A percentile compares a stretch with the other conserved stretches of the same genome.
Evolutionary conservation across 2,113 vertebrate species (phyloP).

Genomic region (Pangasianodon hypophthalmus): DNA sequence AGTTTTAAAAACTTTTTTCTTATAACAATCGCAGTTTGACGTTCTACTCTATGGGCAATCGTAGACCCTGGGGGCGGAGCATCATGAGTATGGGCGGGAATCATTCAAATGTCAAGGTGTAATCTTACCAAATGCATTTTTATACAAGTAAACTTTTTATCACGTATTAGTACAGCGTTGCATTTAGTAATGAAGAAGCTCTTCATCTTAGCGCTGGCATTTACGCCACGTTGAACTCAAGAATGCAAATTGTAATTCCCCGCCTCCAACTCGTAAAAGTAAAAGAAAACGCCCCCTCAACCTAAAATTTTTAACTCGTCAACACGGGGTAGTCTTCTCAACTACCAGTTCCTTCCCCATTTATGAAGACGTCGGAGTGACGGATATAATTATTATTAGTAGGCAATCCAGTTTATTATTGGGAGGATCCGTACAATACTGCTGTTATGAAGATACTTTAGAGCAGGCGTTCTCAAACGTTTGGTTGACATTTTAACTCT

Average conservation of each 20-base stretch:
- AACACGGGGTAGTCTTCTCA: neutral
- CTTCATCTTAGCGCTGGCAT: neutral
- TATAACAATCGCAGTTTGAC: neutral
- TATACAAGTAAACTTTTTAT: neutral
- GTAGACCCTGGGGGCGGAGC: neutral
- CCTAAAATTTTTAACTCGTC: neutral
- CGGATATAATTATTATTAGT: neutral
- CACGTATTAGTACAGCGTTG: neutral
- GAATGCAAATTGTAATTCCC: neutral
- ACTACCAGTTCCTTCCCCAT: neutral
- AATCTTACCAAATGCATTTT: neutral
- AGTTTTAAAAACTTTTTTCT: neutral
- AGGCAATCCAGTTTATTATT: neutral
- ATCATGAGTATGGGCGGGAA: neutral
- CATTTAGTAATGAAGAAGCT: neutral
- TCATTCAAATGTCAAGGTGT: neutral
- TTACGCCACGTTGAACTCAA: neutral
- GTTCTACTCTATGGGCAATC: neutral
- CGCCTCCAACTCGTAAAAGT: neutral
- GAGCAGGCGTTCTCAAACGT: neutral
- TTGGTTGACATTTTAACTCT: too few relatives aligned
- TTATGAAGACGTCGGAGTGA: neutral
- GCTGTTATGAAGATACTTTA: neutral
- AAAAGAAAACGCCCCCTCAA: neutral
- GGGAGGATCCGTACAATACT: neutral